A percentile compares a stretch with the other conserved stretches of the same genome.
These are phyloP conservation scores for Allacma fusca DNA, from an alignment of 2,888 invertebrate species.

Conservation along the genomic window DNA sequence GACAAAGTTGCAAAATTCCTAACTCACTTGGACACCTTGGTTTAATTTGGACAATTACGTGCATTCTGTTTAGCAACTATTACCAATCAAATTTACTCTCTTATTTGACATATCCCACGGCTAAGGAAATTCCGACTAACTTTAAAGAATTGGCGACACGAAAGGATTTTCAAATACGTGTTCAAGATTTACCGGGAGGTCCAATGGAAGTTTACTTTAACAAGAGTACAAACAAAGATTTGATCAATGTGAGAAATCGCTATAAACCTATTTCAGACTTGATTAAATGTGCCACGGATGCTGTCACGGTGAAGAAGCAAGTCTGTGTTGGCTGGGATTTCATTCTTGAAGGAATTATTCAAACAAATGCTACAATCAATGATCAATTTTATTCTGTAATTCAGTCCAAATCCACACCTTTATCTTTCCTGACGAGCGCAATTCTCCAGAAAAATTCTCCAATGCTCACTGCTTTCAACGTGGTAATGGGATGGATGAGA, in stretches of 20 bases:
- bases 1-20: too few species aligned
- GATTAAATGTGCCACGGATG: constrained; percentile 1
- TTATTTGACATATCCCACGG: constrained; percentile 6
- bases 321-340: constrained; percentile 27
- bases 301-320: not conserved
- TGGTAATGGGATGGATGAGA: too few species aligned
- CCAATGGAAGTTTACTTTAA: constrained; percentile 21
- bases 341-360: constrained; percentile 9
- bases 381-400: too few species aligned
- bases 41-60: not conserved
- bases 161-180: not conserved
- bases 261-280: not conserved
- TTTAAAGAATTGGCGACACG: not conserved
- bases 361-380: not conserved
- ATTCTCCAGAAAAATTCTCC: too few species aligned
- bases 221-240: not conserved
- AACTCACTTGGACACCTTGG: not conserved
- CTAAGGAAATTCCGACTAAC: not conserved
- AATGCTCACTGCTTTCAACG: too few species aligned
- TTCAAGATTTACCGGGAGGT: constrained; percentile 14
- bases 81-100: constrained; percentile 19
- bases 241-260: not conserved
- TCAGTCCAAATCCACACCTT: too few species aligned
- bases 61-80: constrained; percentile 5
- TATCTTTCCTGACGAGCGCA: too few species aligned